These are phyloP conservation scores for Anableps anableps DNA, from an alignment of 2,797 vertebrate species.

Conservation along the genomic window DNA sequence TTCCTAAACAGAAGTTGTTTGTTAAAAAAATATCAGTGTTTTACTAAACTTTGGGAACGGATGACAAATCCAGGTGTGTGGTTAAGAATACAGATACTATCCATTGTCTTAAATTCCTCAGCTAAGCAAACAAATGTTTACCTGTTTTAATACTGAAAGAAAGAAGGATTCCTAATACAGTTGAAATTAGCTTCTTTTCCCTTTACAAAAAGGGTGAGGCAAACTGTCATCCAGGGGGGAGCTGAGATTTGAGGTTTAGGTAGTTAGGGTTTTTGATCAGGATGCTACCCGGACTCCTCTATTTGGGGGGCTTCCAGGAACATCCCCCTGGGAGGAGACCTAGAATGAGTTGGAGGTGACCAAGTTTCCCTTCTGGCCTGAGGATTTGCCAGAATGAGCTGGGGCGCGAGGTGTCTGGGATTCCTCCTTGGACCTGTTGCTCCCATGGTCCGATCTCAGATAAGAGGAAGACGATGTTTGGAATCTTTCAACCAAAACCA, in stretches of 20 bases:
- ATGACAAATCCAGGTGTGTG: background rate
- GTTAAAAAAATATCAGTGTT: background rate
- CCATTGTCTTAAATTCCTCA: background rate
- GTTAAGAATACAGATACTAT: background rate
- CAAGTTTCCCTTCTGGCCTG: background rate
- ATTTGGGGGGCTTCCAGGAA: background rate
- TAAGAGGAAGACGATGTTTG: background rate
- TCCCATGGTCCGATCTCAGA: background rate
- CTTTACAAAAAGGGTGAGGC: background rate
- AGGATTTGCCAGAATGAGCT: background rate
- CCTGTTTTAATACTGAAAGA: background rate
- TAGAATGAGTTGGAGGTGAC: background rate
- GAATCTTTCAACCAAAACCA: constrained; percentile 1
- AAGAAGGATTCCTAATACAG: background rate
- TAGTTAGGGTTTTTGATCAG: background rate
- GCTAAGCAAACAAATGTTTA: background rate
- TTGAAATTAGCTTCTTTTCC: background rate
- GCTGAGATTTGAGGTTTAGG: background rate
- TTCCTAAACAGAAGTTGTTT: background rate
- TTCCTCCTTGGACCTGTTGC: background rate
- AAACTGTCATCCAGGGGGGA: background rate
- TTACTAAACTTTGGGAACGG: background rate
- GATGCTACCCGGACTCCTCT: background rate
- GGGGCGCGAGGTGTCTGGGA: background rate
- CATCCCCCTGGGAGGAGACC: background rate